Base-by-base conservation (phyloP, 2,888 invertebrate species). In the Ferrisia virgata region DNA sequence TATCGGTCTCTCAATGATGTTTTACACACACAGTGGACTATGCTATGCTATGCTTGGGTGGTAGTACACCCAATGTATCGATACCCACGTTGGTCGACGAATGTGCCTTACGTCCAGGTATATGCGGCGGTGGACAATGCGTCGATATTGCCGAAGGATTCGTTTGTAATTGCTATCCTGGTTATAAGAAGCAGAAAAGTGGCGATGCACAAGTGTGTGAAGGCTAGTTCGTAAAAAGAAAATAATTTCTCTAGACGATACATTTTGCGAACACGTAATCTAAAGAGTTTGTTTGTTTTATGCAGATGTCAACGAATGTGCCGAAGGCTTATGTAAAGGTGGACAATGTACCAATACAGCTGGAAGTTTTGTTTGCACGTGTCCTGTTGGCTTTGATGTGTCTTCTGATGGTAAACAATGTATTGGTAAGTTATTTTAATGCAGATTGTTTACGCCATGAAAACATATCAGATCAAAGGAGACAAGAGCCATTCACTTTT, bases 361-460 rank as follows among this genome's bases (percentile, higher is more conserved):
- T 0, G 94, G 94, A 0, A 92, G 93, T 84, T 95, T 94, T 88
- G 91, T 91, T 40, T 95, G 95, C 89, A 88, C 91, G 82, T 95
- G 95, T 88, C 94, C 94, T 0, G 91, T 92, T 0, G 95, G 95
- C 0, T 95, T 94, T 88, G 93, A 94, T 86, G 92, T 95, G 0
- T 94, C 95, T 0, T 94, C 94, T 43, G 95, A 95, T 88, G 94
- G 95, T 0, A 91, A 92, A 86, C 91, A 92, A 85, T 96, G 96
- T 89, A 93, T 94, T 84, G 92, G 92, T 92, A 87, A 86, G 85
- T 25, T n/a, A n/a, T 13, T 39, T 18, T n/a, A 5, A 47, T n/a
- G 1, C n/a, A n/a, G n/a, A n/a, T n/a, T n/a, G n/a, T n/a, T n/a
- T n/a, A n/a, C n/a, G n/a, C n/a, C n/a, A n/a, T n/a, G n/a, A n/a